phyloP scores from a whole-genome alignment of 2,888 invertebrate genomes.

The Seladonia tumulorum region DNA sequence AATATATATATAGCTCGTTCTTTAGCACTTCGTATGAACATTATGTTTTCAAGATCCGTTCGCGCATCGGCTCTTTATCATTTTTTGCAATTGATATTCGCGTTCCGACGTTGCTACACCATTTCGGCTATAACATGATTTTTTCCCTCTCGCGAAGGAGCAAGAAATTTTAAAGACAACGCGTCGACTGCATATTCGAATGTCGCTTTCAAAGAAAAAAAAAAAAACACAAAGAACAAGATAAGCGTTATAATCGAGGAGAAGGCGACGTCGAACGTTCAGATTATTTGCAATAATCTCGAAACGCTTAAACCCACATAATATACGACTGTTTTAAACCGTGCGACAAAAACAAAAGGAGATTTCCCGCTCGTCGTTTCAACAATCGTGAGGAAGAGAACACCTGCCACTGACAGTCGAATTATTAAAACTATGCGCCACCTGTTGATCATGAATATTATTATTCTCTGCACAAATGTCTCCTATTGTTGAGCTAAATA shows the following conservation, averaged over 20 bases:
- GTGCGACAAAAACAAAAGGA: constrained; percentile 6
- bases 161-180: constrained; percentile 17
- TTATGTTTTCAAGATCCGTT: not conserved
- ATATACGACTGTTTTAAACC: constrained; percentile 34
- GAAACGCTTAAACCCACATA: constrained; percentile 26
- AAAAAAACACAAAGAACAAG: constrained; percentile 27
- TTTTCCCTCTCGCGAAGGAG: not conserved
- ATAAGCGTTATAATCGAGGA: constrained; percentile 18
- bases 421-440: not conserved
- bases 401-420: constrained; percentile 23
- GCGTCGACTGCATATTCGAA: not conserved
- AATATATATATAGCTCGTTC: not conserved
- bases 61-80: not conserved
- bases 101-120: not conserved
- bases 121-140: constrained; percentile 2
- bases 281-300: constrained; percentile 35
- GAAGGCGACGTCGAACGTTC: constrained; percentile 20
- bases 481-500: no score
- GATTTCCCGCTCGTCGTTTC: not conserved
- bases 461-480: no score
- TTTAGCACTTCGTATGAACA: not conserved
- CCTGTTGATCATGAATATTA: not conserved
- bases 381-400: constrained; percentile 28
- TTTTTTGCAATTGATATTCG: not conserved
- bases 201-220: not conserved